Evolutionary conservation across 2,797 vertebrate species (phyloP), one percentile per base, ranked within the genome.

Genomic region (Falco biarmicus): DNA sequence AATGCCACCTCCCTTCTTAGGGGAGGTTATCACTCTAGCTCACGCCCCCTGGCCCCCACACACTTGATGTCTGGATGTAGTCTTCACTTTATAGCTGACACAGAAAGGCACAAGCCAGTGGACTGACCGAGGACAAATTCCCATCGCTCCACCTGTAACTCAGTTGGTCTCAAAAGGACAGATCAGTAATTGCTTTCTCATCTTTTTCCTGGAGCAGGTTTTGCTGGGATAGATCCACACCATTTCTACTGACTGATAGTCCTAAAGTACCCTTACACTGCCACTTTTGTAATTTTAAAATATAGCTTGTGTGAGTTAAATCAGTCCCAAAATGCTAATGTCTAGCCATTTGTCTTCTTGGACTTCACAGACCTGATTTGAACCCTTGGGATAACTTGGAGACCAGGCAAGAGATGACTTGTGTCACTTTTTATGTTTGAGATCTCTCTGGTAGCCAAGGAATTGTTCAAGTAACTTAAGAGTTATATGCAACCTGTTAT

Each of bases 11-110:
- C 8, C 14, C 10, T 50, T 50, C 37, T 47, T 66, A 61, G 14
- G 26, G 7, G 13, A 60, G 4, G 6, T 56, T 0, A 0, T 66
- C 15, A 31, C 45, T 83, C 64, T 82, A 54, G 12, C 15, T 5
- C 2, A 37, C 20, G 5, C 31, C 7, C 6, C 12, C 28, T 39
- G 6, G 3, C 14, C 21, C 12, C 10, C 3, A 3, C 9, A 19
- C 12, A 34, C 15, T 50, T 61, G 26, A 34, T 21, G 11, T 50
- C 15, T 50, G 65, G 24, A 34, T 21, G 11, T 50, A 61, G 25
- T 34, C 22, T 63, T 84, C 50, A 15, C 25, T 86, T 83, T 39
- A 2, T 8, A 56, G 9, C 12, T 75, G n/a, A 64, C 47, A 69
- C 24, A 51, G 60, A 88, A 75, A 69, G 16, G 15, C 19, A 47